Evolutionary conservation across 2,797 vertebrate genomes (phyloP).

Genomic region (Siniperca undulata): DNA sequence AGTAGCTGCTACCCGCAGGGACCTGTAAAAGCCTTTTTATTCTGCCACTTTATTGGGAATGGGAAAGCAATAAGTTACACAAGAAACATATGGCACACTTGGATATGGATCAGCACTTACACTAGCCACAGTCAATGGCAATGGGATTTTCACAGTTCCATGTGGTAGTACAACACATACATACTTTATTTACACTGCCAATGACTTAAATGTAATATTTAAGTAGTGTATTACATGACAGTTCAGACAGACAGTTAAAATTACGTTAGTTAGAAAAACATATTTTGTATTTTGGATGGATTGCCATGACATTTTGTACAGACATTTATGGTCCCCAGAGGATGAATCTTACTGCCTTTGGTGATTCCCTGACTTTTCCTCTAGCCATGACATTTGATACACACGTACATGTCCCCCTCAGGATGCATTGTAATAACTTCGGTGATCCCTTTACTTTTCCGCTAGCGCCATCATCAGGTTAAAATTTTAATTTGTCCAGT

Average conservation of each 20-base stretch:
- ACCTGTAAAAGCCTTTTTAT: slow-evolving; percentile 85
- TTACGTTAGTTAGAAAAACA: not conserved
- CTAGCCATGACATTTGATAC: not conserved
- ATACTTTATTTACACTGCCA: slow-evolving; percentile 10
- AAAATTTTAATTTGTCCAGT: not conserved
- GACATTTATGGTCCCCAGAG: not conserved
- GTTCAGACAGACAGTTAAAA: not conserved
- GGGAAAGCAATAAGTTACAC: slow-evolving; percentile 83
- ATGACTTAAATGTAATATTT: slow-evolving; percentile 24
- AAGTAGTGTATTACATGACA: not conserved
- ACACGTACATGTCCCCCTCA: not conserved
- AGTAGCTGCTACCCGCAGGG: slow-evolving; percentile 81
- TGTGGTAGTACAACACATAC: slow-evolving; percentile 20
- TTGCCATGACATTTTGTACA: not conserved
- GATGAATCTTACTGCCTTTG: not conserved
- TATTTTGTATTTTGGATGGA: not conserved
- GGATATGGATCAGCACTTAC: slow-evolving; percentile 79
- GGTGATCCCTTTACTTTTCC: not conserved
- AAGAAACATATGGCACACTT: slow-evolving; percentile 77
- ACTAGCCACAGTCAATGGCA: slow-evolving; percentile 59
- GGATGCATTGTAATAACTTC: not conserved
- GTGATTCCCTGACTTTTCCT: not conserved
- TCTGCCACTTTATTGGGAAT: slow-evolving; percentile 84
- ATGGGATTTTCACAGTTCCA: slow-evolving; percentile 53
- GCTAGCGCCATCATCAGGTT: not conserved